Base-by-base conservation (phyloP, 2,888 invertebrate genomes). In the Dorcus hopei region DNA sequence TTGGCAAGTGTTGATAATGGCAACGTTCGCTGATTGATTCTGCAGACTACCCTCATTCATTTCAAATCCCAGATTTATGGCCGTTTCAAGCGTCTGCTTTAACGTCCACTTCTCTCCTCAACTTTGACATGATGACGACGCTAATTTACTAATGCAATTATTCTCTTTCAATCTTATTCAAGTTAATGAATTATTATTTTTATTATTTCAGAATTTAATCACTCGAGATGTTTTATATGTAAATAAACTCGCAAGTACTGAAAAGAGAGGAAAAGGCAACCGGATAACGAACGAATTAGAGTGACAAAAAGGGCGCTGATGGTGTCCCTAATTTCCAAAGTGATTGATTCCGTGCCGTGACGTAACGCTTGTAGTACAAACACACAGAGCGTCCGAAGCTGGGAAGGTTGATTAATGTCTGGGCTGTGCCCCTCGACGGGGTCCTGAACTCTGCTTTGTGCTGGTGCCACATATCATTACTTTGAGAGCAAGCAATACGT, bases 1-100 rank as follows among this genome's bases (percentile, higher is more conserved):
- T 38, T 38, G 50, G 50, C 50, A 16, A 50, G 50, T 50, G 50
- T 50, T 50, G 50, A 50, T 50, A 50, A 50, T 50, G 39, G 50
- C 50, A 38, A n/a, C 39, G 40, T 39, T 50, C 50, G 11, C 40
- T 50, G 50, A 50, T 50, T 50, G 50, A 50, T 50, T 50, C 23
- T 39, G 50, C 50, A 38, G 39, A 40, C 38, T 50, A 16, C 45
- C 50, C 40, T 39, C 39, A 26, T 39, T 38, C 38, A 45, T 23
- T 45, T 8, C 45, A 23, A 45, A 45, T 19, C 45, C 19, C 8
- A 11, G 45, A 45, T 16, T 45, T 45, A 45, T 45, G 16, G 45
- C 9, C 19, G 23, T 45, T 45, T 19, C 19, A n/a, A 45, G 4
- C 19, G 9, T 6, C 26, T 33, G 26, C 26, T 33, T 33, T 33